Evolutionary conservation across 2,113 vertebrate species (phyloP), one percentile per base, ranked within the genome.

Genomic region (Uria aalge): DNA sequence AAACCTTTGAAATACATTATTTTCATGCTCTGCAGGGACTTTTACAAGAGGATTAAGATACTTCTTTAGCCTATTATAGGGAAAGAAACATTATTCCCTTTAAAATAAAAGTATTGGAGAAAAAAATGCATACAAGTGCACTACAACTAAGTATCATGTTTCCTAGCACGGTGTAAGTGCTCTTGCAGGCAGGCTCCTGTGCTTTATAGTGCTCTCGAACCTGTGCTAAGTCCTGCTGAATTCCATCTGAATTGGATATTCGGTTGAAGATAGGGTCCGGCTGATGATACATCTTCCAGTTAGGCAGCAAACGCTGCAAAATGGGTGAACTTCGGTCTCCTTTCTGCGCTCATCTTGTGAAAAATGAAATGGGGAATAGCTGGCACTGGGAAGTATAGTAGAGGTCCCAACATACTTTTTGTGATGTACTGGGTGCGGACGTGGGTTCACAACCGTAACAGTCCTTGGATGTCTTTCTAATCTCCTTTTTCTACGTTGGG

Each of bases 91-190:
- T 84, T 92, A 81, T 94, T 96, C 56, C 63, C 52, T 81, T 81
- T 94, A 94, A 97, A 96, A 91, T 92, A 75, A 75, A 96, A 84
- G 73, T 88, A 91, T 84, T 84, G 62, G 76, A 74, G 62, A 3
- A 68, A 50, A 73, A 55, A 81, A 50, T 27, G 86, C 62, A 81
- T 62, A 68, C 69, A 94, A 96, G 95, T 89, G 84, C 88, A 85
- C 92, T 95, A 95, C 60, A 94, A n/a, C 8, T 1, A 11, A 89
- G 94, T 78, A 89, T 92, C 30, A 0, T 23, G 52, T 85, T 96
- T 92, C 76, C 94, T 90, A 18, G 76, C 64, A 1, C 5, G 12
- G 60, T 5, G 0, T 29, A 87, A 97, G 96, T 85, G 92, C 86
- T 94, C 83, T 90, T 92, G 81, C 89, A 41, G 43, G 62, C 74